These are phyloP conservation scores for Eristalis arbustorum DNA, from an alignment of 2,888 invertebrate genomes.

Conservation along the genomic window DNA sequence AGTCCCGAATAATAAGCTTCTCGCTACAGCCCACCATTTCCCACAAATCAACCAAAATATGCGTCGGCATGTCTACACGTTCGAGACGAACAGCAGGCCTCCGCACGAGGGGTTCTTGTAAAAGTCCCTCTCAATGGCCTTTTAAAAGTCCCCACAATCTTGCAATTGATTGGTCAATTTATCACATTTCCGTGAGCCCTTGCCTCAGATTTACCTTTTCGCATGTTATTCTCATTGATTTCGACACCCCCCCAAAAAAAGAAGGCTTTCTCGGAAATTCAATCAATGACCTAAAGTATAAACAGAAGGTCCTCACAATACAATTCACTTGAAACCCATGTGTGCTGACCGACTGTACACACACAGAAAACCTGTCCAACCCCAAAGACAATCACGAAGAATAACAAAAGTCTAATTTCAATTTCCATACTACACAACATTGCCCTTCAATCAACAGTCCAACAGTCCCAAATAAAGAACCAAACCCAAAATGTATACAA, in stretches of 20 bases:
- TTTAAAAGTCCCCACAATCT: too few relatives aligned
- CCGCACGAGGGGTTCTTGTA: too few relatives aligned
- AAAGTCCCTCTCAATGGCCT: too few relatives aligned
- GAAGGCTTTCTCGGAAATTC: not conserved
- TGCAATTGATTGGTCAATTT: too few relatives aligned
- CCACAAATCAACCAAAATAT: too few relatives aligned
- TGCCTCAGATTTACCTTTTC: not conserved
- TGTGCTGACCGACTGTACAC: not conserved
- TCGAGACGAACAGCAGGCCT: too few relatives aligned
- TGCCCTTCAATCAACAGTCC: constrained; percentile 12
- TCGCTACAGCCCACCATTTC: too few relatives aligned
- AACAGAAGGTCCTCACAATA: not conserved
- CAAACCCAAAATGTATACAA: constrained; percentile 37
- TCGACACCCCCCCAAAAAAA: not conserved
- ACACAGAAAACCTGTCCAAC: not conserved
- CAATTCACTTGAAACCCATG: not conserved
- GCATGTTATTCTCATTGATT: not conserved
- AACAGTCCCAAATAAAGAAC: constrained; percentile 1
- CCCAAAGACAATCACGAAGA: constrained; percentile 15
- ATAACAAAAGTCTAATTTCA: constrained; percentile 33
- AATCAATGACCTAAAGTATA: not conserved
- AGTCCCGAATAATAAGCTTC: too few relatives aligned
- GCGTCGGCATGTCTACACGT: too few relatives aligned
- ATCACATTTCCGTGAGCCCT: not conserved
- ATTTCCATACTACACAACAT: constrained; percentile 21